These are phyloP conservation scores for Peromyscus melanophrys DNA, from an alignment of 2,797 vertebrate species.

Conservation along the genomic window DNA sequence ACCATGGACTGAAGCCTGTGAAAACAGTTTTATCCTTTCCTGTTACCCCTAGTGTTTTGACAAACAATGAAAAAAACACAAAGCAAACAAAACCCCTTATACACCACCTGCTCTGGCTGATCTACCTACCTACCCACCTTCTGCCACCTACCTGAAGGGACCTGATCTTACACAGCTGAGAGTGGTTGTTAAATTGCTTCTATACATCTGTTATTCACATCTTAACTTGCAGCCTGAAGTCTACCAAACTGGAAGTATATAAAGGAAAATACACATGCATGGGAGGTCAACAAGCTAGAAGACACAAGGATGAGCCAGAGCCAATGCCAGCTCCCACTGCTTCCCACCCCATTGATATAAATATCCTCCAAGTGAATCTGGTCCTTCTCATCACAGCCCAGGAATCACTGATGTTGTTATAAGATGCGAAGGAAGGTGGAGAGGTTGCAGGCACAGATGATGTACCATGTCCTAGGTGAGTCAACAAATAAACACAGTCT, in stretches of 20 bases:
- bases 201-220: neutral
- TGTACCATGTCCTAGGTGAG: neutral
- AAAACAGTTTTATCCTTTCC: neutral
- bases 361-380: neutral
- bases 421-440: neutral
- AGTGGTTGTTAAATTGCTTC: neutral
- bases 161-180: neutral
- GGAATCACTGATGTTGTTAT: neutral
- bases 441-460: neutral
- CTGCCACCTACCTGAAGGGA: neutral
- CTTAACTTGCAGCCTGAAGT: neutral
- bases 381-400: neutral
- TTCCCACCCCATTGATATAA: neutral
- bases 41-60: neutral
- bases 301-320: neutral
- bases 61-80: neutral
- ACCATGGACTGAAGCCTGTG: neutral
- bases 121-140: neutral
- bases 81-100: neutral
- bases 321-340: neutral
- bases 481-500: neutral
- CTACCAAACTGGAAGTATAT: neutral
- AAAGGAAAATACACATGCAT: neutral
- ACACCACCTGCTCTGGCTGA: neutral
- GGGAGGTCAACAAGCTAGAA: neutral